Evolutionary conservation across 2,113 vertebrate species (phyloP).

Genomic region (Phasianus colchicus): DNA sequence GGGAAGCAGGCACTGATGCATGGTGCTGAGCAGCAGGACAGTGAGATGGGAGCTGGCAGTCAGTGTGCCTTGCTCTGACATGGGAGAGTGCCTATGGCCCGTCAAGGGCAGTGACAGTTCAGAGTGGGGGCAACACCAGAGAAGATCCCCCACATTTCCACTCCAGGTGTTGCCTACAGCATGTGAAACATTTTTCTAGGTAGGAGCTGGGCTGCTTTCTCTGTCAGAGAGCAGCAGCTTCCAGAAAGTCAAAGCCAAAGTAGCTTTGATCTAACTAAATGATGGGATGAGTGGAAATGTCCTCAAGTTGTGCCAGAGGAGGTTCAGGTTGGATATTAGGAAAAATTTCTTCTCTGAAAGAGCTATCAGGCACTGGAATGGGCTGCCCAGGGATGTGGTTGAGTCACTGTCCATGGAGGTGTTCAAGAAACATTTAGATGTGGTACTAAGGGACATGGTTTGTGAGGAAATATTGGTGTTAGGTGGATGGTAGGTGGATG

Average conservation of each 20-base stretch:
- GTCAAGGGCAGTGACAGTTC: background rate
- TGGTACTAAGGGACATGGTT: too few relatives aligned
- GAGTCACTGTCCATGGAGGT: background rate
- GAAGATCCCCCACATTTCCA: background rate
- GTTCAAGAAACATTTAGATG: background rate
- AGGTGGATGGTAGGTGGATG: background rate
- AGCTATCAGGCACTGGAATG: too few relatives aligned
- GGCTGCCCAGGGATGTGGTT: too few relatives aligned
- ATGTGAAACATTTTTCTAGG: background rate
- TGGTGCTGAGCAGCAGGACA: background rate
- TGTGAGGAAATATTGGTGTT: background rate
- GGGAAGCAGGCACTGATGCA: background rate
- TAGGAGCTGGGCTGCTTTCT: background rate
- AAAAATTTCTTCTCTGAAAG: too few relatives aligned
- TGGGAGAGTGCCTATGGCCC: background rate
- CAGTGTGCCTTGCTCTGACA: background rate
- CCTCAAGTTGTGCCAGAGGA: too few relatives aligned
- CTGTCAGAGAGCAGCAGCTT: background rate
- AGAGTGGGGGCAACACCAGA: background rate
- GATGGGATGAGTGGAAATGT: too few relatives aligned
- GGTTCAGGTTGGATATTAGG: too few relatives aligned
- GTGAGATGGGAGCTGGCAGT: background rate
- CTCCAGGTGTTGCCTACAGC: background rate
- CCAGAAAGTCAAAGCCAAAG: background rate
- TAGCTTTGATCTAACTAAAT: too few relatives aligned